These are phyloP conservation scores for Syrista parreyssii DNA, from an alignment of 2,888 invertebrate species.

Conservation along the genomic window DNA sequence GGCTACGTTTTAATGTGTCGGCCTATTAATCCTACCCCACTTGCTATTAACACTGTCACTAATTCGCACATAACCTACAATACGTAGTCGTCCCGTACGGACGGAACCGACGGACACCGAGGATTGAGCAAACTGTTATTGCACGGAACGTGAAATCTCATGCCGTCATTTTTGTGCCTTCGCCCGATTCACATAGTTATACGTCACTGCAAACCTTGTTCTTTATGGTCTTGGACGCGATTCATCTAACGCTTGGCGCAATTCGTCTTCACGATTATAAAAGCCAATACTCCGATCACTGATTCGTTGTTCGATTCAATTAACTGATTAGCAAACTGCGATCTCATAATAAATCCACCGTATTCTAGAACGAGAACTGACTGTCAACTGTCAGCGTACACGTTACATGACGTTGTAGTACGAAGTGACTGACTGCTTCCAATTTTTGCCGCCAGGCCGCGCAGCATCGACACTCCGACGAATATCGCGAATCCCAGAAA, in stretches of 20 bases:
- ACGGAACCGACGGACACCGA: slow-evolving; percentile 62
- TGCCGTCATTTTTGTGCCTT: background rate
- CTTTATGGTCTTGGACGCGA: background rate
- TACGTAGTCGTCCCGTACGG: slow-evolving; percentile 42
- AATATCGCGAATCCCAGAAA: slow-evolving; percentile 15
- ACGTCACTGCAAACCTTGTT: background rate
- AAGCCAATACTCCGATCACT: background rate
- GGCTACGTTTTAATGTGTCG: slow-evolving; percentile 4
- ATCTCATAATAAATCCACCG: background rate
- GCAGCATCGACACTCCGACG: background rate
- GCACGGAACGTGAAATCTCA: slow-evolving; percentile 59
- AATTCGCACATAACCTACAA: background rate
- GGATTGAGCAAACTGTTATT: slow-evolving; percentile 64
- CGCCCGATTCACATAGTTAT: background rate
- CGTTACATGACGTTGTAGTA: background rate
- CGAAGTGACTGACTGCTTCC: background rate
- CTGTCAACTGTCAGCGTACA: background rate
- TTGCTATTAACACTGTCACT: background rate
- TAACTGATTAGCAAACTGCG: background rate
- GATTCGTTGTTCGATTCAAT: background rate
- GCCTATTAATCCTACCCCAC: background rate
- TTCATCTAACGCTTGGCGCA: background rate
- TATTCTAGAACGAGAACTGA: background rate
- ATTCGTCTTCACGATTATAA: background rate
- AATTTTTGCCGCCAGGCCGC: background rate